These are phyloP conservation scores for Ectemnius cavifrons DNA, from an alignment of 2,888 invertebrate species.

Conservation along the genomic window DNA sequence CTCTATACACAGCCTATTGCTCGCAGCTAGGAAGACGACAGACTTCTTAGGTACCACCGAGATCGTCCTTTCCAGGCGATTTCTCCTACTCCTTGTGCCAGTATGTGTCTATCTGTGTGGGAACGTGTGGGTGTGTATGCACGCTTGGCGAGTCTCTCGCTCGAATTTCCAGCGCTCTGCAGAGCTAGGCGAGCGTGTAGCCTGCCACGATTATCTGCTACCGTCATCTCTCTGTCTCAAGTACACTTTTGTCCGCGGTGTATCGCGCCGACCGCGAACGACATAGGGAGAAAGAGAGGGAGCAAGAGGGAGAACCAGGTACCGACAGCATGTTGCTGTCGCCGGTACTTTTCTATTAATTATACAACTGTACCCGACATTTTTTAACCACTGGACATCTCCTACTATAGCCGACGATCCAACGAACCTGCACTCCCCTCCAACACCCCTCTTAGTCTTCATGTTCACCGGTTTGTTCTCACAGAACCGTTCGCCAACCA, in stretches of 20 bases:
- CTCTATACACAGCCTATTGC: not conserved
- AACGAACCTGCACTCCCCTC: conserved; percentile 29
- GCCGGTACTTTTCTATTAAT: conserved; percentile 59
- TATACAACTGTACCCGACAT: conserved; percentile 55
- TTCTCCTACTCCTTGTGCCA: not conserved
- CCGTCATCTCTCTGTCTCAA: conserved; percentile 50
- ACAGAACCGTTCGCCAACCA: not conserved
- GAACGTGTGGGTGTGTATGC: not conserved
- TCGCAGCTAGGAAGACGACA: not conserved
- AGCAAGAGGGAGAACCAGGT: no score
- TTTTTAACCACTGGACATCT: conserved; percentile 53
- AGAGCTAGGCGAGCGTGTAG: conserved; percentile 57
- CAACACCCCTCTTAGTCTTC: conserved; percentile 24
- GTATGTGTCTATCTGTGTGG: not conserved
- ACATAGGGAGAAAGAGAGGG: not conserved
- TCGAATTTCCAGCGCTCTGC: conserved; percentile 50
- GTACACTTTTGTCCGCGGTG: conserved; percentile 50
- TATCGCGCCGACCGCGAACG: conserved; percentile 27
- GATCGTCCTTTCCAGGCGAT: not conserved
- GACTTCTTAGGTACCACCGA: not conserved
- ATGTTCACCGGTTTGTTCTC: not conserved
- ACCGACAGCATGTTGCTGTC: conserved; percentile 47
- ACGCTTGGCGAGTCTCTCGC: conserved; percentile 27
- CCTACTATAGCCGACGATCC: conserved; percentile 33
- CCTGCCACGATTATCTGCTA: conserved; percentile 61